Evolutionary conservation across 2,888 invertebrate species (phyloP).

Genomic region (Hirudinaria manillensis): DNA sequence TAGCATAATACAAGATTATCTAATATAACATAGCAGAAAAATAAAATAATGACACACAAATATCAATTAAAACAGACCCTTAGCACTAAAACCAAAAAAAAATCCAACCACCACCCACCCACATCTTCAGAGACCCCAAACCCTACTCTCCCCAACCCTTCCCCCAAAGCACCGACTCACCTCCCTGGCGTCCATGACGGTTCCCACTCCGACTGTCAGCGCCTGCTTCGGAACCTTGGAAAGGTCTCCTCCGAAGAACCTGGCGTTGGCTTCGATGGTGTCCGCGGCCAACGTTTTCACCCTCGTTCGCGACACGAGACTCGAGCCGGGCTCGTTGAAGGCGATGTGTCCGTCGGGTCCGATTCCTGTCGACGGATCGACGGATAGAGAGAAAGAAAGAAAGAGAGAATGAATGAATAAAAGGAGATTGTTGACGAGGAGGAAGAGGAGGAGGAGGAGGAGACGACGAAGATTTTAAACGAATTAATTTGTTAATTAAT

Average conservation of each 20-base stretch:
- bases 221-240: slow-evolving; percentile 86
- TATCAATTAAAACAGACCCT: too few species aligned
- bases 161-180: slow-evolving; percentile 56
- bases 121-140: not conserved
- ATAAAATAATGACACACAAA: too few species aligned
- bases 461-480: not conserved
- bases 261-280: slow-evolving; percentile 90
- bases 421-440: not conserved
- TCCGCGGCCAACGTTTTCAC: slow-evolving; percentile 94
- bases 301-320: slow-evolving; percentile 85
- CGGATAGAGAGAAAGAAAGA: not conserved
- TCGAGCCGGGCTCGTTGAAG: slow-evolving; percentile 97
- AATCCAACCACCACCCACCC: too few species aligned
- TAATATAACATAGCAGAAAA: too few species aligned
- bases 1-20: too few species aligned
- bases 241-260: slow-evolving; percentile 92
- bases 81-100: too few species aligned
- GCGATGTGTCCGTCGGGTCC: slow-evolving; percentile 99
- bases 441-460: too few species aligned
- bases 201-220: slow-evolving; percentile 94
- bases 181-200: slow-evolving; percentile 96
- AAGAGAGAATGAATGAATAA: not conserved
- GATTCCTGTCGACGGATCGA: slow-evolving; percentile 64
- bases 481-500: not conserved
- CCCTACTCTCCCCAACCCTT: not conserved